phyloP scores from a whole-genome alignment of 2,888 invertebrate species.

The Ennomos fuscantarius region DNA sequence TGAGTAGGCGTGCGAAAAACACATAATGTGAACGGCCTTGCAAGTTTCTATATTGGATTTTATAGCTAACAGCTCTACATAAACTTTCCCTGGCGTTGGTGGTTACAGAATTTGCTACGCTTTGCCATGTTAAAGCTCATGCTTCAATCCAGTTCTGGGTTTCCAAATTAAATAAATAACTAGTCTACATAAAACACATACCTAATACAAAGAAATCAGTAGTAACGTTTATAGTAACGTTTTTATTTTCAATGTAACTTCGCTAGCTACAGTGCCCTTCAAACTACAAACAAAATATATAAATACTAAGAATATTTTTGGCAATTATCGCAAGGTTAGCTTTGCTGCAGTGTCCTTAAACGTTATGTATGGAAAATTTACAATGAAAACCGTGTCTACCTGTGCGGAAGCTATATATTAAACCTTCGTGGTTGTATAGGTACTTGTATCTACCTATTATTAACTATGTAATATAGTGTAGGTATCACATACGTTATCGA shows the following conservation, averaged over 20 bases:
- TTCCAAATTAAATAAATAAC: background rate
- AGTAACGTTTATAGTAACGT: too few species aligned
- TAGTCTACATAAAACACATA: background rate
- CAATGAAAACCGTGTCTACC: conserved; percentile 21
- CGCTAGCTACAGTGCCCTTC: too few species aligned
- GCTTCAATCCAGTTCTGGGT: conserved; percentile 5
- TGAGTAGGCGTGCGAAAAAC: conserved; percentile 74
- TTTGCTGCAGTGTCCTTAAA: conserved; percentile 24
- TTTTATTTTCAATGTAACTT: too few species aligned
- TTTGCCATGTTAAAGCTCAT: conserved; percentile 16
- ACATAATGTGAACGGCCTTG: conserved; percentile 68
- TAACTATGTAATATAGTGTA: too few species aligned
- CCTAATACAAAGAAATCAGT: too few species aligned
- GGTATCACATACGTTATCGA: too few species aligned
- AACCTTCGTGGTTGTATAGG: conserved; percentile 7
- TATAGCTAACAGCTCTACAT: conserved; percentile 45
- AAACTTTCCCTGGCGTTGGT: conserved; percentile 46
- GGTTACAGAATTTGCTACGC: conserved; percentile 32
- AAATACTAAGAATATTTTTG: background rate
- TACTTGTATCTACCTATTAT: too few species aligned
- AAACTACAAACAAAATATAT: too few species aligned
- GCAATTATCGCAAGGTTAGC: conserved; percentile 18
- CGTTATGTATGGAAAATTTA: conserved; percentile 21
- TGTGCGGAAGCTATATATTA: conserved; percentile 20
- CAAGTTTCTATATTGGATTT: conserved; percentile 59